Evolutionary conservation across 2,113 vertebrate species (phyloP), one percentile per base, ranked within the genome.

Genomic region (Rhabdornis inornatus): DNA sequence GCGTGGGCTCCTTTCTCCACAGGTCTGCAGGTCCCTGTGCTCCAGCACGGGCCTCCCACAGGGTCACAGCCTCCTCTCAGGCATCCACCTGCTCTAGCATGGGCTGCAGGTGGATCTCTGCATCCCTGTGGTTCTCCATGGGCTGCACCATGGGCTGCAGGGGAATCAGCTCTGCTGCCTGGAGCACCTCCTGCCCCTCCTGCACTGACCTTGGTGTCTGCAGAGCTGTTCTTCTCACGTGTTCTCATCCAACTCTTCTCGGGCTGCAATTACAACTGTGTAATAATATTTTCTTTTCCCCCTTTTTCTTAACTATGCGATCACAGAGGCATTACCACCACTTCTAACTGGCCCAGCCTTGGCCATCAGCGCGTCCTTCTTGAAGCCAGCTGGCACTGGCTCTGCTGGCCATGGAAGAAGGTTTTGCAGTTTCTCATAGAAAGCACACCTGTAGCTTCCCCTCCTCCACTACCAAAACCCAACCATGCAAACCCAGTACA

Each of bases 41-140:
- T 50, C 15, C 44, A 40, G 24, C 44, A 56, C 0, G 0, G 21
- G 16, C 2, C 24, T 40, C 15, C 0, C 24, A 40, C 0, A 0
- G 30, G 7, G 2, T 60, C 44, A 50, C 1, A 70, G 12, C 4
- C 23, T n/a, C 17, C 0, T 40, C 35, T 21, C 47, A 50, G 45
- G 13, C 45, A 40, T 25, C 6, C 7, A 4, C 23, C n/a, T n/a
- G 23, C 28, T 40, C 78, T 3, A 9, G 23, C 47, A 18, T 7
- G 47, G 8, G 37, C 47, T 42, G 37, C 1, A 2, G 45, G 30
- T 52, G 57, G 30, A 40, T 42, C 59, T 63, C 35, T 78, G 45
- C 45, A 63, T 40, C 59, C 13, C 37, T 9, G 4, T 13, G 45
- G 10, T 1, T 13, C 30, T 21, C 45, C 35, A 27, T 21, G 35